Evolutionary conservation across 2,797 vertebrate species (phyloP).

Genomic region (Cyclura pinguis): DNA sequence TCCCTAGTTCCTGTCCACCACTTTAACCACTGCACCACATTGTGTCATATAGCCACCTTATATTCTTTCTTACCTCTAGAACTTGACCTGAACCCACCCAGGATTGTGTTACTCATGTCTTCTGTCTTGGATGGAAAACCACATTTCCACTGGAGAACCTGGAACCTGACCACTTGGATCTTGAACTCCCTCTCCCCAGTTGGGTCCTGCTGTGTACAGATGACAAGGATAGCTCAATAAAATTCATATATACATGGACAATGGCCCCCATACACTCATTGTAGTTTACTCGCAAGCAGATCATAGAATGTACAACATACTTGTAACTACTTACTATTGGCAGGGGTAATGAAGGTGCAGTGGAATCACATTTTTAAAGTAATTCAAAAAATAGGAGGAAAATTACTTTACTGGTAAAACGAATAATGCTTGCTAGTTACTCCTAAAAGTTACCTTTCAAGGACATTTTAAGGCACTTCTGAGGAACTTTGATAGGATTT

Average conservation of each 20-base stretch:
- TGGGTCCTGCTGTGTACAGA: background rate
- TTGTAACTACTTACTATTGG: too few species aligned
- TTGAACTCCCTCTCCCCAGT: background rate
- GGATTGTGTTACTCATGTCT: background rate
- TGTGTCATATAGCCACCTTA: background rate
- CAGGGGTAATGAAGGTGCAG: too few species aligned
- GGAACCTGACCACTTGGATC: background rate
- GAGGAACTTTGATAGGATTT: too few species aligned
- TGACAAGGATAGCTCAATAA: background rate
- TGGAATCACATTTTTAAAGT: too few species aligned
- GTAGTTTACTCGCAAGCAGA: background rate
- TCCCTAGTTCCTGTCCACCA: background rate
- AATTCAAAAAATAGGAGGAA: too few species aligned
- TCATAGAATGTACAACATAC: too few species aligned
- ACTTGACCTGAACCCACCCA: background rate
- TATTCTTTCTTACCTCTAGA: background rate
- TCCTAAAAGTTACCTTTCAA: too few species aligned
- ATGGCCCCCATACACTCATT: background rate
- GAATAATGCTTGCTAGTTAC: too few species aligned
- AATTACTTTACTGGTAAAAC: too few species aligned
- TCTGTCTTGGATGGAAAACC: background rate
- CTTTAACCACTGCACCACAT: background rate
- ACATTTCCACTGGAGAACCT: background rate
- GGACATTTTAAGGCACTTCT: too few species aligned
- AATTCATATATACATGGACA: background rate